Evolutionary conservation across 2,113 vertebrate species (phyloP).

Genomic region (Mesembrinibis cayennensis): DNA sequence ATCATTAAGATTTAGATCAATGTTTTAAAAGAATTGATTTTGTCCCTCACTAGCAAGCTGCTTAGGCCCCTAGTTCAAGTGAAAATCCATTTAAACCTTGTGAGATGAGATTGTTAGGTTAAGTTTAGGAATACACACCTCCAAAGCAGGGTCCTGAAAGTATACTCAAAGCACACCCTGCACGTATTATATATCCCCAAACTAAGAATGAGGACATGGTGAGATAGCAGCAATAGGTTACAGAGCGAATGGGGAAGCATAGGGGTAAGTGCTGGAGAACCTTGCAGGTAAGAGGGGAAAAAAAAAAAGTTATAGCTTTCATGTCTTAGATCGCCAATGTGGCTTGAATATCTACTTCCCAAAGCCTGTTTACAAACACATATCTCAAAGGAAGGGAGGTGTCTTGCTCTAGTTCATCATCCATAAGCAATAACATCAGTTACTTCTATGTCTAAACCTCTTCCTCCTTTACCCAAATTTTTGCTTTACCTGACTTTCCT

Average conservation of each 20-base stretch:
- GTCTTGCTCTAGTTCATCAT: not conserved
- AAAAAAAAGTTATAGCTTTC: not conserved
- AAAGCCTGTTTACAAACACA: not conserved
- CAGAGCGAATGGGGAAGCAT: not conserved
- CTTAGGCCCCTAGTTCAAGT: not conserved
- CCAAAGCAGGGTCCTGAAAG: not conserved
- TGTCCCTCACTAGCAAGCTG: not conserved
- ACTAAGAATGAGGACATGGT: not conserved
- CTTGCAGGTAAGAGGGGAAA: accelerated
- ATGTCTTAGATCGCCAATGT: not conserved
- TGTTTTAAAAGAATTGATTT: not conserved
- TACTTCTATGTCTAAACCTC: not conserved
- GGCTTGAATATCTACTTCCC: not conserved
- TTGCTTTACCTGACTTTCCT: not conserved
- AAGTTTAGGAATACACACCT: not conserved
- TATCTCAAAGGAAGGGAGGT: not conserved
- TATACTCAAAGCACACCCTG: not conserved
- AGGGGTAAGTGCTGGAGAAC: not conserved
- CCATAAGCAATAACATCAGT: not conserved
- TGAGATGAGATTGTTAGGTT: not conserved
- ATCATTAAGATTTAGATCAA: not conserved
- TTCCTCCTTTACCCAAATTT: not conserved
- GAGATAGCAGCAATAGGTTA: not conserved
- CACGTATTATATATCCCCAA: not conserved
- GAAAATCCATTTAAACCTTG: not conserved